phyloP scores from a whole-genome alignment of 2,888 invertebrate genomes.

The Cheilosia variabilis region DNA sequence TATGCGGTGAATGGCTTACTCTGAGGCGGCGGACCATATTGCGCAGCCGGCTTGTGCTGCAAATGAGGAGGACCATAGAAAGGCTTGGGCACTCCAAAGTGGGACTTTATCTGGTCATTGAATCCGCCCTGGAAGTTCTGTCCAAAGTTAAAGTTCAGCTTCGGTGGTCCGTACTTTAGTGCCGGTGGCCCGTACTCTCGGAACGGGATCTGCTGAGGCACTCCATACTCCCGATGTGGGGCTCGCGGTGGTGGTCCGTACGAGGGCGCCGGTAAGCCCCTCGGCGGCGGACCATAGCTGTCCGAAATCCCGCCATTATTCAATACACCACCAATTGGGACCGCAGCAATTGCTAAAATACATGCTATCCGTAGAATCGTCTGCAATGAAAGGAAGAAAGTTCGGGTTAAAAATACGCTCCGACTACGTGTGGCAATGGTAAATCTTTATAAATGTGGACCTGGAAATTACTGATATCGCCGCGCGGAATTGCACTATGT shows the following conservation, averaged over 20 bases:
- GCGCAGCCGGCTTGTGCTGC: conserved; percentile 77
- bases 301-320: conserved; percentile 81
- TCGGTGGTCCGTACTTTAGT: conserved; percentile 84
- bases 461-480: conserved; percentile 58
- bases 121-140: conserved; percentile 78
- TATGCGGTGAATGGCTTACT: conserved; percentile 83
- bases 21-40: conserved; percentile 78
- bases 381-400: conserved; percentile 67
- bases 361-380: conserved; percentile 78
- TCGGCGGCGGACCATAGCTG: conserved; percentile 82
- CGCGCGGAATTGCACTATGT: conserved; percentile 66
- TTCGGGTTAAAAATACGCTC: conserved; percentile 43
- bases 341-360: conserved; percentile 73
- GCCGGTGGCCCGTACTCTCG: conserved; percentile 82
- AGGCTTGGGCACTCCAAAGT: conserved; percentile 82
- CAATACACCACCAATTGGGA: conserved; percentile 56
- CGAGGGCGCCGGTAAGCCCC: conserved; percentile 83
- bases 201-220: conserved; percentile 82
- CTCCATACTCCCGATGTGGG: conserved; percentile 84
- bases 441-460: conserved; percentile 42
- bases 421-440: conserved; percentile 49
- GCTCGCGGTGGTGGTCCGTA: conserved; percentile 82
- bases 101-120: conserved; percentile 82
- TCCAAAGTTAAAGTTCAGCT: conserved; percentile 83
- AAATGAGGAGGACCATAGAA: conserved; percentile 84